Conservation (phyloP, 2,888 invertebrate species). For the Lagria hirta region DNA sequence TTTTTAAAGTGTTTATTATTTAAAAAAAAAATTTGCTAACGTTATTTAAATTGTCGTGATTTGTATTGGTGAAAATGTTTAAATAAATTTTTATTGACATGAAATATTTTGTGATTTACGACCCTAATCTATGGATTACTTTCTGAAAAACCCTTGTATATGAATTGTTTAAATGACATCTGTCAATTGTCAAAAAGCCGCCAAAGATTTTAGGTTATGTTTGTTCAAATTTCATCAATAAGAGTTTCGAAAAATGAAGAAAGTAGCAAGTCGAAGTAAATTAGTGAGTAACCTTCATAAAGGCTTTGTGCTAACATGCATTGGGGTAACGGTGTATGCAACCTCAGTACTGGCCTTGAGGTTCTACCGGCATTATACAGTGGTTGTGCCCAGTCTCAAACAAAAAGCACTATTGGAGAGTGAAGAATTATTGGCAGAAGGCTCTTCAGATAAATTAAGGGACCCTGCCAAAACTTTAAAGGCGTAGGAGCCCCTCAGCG, state of each 20-base stretch:
- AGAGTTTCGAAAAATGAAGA: slow-evolving; percentile 44
- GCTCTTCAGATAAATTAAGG: slow-evolving; percentile 46
- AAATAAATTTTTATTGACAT: too few relatives aligned
- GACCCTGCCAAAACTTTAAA: slow-evolving; percentile 46
- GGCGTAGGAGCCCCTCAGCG: neutral
- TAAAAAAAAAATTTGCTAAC: too few relatives aligned
- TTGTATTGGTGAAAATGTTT: too few relatives aligned
- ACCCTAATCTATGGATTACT: too few relatives aligned
- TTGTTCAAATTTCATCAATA: slow-evolving; percentile 3
- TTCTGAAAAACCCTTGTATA: too few relatives aligned
- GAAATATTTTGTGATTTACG: too few relatives aligned
- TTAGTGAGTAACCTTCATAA: slow-evolving; percentile 58
- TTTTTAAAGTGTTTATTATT: too few relatives aligned
- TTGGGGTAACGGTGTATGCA: slow-evolving; percentile 60
- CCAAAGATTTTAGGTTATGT: slow-evolving; percentile 14
- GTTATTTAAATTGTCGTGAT: too few relatives aligned
- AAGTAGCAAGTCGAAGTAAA: slow-evolving; percentile 46
- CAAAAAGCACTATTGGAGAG: slow-evolving; percentile 51
- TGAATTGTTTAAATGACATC: too few relatives aligned
- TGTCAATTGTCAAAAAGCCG: slow-evolving; percentile 2
- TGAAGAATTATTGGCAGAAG: slow-evolving; percentile 55
- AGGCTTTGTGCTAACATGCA: slow-evolving; percentile 58
- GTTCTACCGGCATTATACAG: slow-evolving; percentile 56
- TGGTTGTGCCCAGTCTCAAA: slow-evolving; percentile 53
- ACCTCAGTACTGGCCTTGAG: slow-evolving; percentile 54